Evolutionary conservation across 2,113 vertebrate species (phyloP).

Genomic region (Marmota flaviventris): DNA sequence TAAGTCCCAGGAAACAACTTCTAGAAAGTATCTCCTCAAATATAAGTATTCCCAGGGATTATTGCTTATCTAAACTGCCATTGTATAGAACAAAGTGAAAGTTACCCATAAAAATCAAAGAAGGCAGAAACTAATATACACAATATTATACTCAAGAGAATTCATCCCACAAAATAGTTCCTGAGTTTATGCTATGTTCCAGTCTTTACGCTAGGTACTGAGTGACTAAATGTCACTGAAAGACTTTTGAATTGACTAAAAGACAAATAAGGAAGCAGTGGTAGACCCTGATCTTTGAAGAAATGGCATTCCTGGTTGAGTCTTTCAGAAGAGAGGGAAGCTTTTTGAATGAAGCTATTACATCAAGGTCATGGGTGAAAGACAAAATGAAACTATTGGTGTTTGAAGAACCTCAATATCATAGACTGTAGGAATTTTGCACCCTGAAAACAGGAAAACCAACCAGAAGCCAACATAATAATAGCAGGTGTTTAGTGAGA

Average conservation of each 20-base stretch:
- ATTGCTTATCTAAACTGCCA: background rate
- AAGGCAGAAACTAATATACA: background rate
- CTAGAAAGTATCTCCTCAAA: background rate
- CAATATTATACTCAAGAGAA: background rate
- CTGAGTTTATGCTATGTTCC: background rate
- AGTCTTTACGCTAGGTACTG: background rate
- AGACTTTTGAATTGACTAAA: background rate
- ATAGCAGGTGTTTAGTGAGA: background rate
- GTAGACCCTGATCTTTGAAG: background rate
- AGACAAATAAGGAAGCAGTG: background rate
- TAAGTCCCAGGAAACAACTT: slow-evolving; percentile 15
- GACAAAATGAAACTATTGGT: background rate
- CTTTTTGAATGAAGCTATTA: background rate
- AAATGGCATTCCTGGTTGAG: background rate
- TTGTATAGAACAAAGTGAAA: background rate
- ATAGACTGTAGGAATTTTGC: background rate
- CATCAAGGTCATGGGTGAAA: background rate
- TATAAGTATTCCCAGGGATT: background rate
- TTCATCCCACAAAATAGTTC: slow-evolving; percentile 40
- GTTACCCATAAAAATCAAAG: background rate
- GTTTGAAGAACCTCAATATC: background rate
- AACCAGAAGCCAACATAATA: background rate
- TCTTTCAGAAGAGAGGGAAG: background rate
- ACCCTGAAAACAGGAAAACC: background rate
- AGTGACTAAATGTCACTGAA: no score